Conservation (phyloP, 2,113 vertebrate genomes). For the Lophochroa leadbeateri region DNA sequence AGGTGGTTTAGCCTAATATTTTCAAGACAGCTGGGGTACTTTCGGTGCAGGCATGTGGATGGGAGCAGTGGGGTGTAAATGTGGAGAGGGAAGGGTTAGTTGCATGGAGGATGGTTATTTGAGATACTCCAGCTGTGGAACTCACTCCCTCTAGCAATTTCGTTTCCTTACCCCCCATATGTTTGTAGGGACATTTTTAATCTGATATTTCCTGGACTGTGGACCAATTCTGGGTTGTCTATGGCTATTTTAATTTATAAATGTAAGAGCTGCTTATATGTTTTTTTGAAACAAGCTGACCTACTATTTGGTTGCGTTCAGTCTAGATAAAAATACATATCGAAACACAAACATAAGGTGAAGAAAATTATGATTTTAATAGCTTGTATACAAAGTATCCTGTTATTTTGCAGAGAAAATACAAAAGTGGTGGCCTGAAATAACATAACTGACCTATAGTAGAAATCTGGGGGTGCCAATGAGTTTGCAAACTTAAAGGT, state of each 20-base stretch:
- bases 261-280: not conserved
- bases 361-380: not conserved
- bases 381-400: not conserved
- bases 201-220: not conserved
- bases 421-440: not conserved
- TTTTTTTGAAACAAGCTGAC: not conserved
- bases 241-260: not conserved
- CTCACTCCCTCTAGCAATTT: not conserved
- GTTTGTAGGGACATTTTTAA: not conserved
- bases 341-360: not conserved
- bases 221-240: not conserved
- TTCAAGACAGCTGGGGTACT: not conserved
- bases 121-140: not conserved
- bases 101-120: not conserved
- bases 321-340: not conserved
- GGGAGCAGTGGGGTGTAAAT: not conserved
- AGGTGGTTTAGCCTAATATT: not conserved
- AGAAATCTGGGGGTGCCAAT: not conserved
- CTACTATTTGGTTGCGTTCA: not conserved
- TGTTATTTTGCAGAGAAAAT: not conserved
- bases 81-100: not conserved
- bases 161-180: not conserved
- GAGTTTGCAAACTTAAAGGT: not conserved
- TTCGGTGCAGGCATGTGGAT: not conserved
- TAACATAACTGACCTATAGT: not conserved